phyloP scores from a whole-genome alignment of 2,888 invertebrate species.

The Dermolepida albohirtum region DNA sequence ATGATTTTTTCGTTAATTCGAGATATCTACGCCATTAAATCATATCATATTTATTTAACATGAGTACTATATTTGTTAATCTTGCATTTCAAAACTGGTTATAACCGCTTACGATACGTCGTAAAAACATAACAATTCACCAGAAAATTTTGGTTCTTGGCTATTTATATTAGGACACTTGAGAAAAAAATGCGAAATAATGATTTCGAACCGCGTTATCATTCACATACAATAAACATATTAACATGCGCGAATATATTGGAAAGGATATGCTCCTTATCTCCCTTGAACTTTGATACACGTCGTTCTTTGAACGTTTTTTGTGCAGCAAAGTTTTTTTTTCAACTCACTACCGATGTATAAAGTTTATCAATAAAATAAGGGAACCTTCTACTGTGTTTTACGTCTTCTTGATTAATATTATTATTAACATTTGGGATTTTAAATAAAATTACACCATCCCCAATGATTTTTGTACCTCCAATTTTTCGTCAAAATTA shows the following conservation, averaged over 20 bases:
- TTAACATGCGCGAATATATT: neutral
- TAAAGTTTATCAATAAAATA: too few relatives aligned
- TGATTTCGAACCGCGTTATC: constrained; percentile 19
- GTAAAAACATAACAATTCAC: constrained; percentile 10
- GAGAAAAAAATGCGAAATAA: neutral
- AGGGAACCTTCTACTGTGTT: too few relatives aligned
- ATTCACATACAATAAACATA: neutral
- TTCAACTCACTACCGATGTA: too few relatives aligned
- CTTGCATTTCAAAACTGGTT: constrained; percentile 9
- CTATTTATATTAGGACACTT: constrained; percentile 7
- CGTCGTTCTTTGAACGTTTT: too few relatives aligned
- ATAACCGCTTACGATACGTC: constrained; percentile 14
- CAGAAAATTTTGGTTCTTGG: constrained; percentile 9
- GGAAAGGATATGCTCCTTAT: too few relatives aligned
- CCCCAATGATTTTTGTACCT: too few relatives aligned
- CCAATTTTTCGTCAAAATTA: too few relatives aligned
- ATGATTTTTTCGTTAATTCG: constrained; percentile 12
- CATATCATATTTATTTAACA: constrained; percentile 21
- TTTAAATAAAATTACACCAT: too few relatives aligned
- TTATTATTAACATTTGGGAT: too few relatives aligned
- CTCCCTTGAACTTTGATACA: too few relatives aligned
- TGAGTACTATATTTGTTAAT: constrained; percentile 20
- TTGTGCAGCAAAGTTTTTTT: too few relatives aligned
- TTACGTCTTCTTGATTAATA: too few relatives aligned
- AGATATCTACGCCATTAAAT: constrained; percentile 21